Base-by-base conservation (phyloP, 2,888 invertebrate genomes). In the Stomorhina lunata region DNA sequence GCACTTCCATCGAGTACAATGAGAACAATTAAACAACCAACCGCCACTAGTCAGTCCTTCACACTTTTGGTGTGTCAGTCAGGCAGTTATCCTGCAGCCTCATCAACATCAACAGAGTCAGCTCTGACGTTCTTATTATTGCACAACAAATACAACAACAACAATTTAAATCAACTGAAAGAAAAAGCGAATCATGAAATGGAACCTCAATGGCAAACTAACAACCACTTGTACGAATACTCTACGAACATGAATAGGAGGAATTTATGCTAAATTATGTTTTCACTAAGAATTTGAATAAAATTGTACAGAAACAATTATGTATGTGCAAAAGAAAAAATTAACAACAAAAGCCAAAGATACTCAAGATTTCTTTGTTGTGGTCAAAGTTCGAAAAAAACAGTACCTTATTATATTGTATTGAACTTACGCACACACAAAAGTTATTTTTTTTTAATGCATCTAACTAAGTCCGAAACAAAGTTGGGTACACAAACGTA, bases 181-280 rank as follows among this genome's bases (percentile, higher is more conserved):
- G 34, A 17, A 3, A 43, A 73, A 3, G 32, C 43, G 15, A 34
- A 53, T 53, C 77, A 27, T 53, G 45, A 53, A 45, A 63, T n/a
- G n/a, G 22, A 43, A 65, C 37, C 55, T 45, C 71, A 71, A 55
- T 65, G 68, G 48, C 22, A 65, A 63, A 57, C 63, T 65, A 37
- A 48, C 34, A 69, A 53, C 61, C 53, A 48, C 29, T 65, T 45
- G 45, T 55, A 20, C 45, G 40, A 34, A 12, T 34, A 32, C 32
- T n/a, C n/a, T n/a, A n/a, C n/a, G n/a, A n/a, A n/a, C n/a, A n/a
- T n/a, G n/a, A n/a, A 9, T 71, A 6, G 17, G 1, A 27, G 17
- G 22, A 32, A 20, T 40, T 29, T 12, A 27, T 71, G 32, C 32
- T 71, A 15, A n/a, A 34, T 25, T 48, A 17, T 32, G 57, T 71